phyloP scores from a whole-genome alignment of 2,888 invertebrate species.

The Busseola fusca region DNA sequence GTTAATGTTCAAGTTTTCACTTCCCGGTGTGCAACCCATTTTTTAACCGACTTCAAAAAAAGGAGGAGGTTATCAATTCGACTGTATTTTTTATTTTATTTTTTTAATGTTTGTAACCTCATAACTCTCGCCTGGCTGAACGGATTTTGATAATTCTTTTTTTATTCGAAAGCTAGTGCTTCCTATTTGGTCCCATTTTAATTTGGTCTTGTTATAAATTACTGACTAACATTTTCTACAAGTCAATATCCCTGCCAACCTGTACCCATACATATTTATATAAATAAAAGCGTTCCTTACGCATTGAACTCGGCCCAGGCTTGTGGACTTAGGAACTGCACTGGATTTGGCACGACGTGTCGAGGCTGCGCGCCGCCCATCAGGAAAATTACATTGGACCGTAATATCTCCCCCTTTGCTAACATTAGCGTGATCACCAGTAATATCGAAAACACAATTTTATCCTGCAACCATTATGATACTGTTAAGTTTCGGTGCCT shows the following conservation, averaged over 20 bases:
- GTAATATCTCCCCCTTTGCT: conserved; percentile 89
- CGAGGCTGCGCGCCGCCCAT: conserved; percentile 93
- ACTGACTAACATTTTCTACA: neutral
- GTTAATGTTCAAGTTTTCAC: too few species aligned
- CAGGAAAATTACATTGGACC: conserved; percentile 94
- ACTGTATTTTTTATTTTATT: too few species aligned
- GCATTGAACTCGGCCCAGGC: conserved; percentile 84
- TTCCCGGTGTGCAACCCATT: too few species aligned
- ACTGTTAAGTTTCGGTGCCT: neutral
- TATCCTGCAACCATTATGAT: conserved; percentile 89
- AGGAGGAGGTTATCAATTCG: too few species aligned
- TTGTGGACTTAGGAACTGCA: conserved; percentile 79
- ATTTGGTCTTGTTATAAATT: too few species aligned
- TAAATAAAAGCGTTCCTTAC: conserved; percentile 64
- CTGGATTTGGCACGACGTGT: conserved; percentile 76
- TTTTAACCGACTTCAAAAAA: too few species aligned
- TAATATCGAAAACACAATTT: conserved; percentile 95
- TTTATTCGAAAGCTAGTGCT: too few species aligned
- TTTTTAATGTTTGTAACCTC: too few species aligned
- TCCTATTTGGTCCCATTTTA: too few species aligned
- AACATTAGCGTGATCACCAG: conserved; percentile 92
- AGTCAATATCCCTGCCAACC: neutral
- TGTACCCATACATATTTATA: neutral
- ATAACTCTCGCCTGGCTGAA: too few species aligned
- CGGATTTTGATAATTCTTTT: too few species aligned